phyloP scores from a whole-genome alignment of 2,113 vertebrate genomes.

The Romanogobio albipinnatus region DNA sequence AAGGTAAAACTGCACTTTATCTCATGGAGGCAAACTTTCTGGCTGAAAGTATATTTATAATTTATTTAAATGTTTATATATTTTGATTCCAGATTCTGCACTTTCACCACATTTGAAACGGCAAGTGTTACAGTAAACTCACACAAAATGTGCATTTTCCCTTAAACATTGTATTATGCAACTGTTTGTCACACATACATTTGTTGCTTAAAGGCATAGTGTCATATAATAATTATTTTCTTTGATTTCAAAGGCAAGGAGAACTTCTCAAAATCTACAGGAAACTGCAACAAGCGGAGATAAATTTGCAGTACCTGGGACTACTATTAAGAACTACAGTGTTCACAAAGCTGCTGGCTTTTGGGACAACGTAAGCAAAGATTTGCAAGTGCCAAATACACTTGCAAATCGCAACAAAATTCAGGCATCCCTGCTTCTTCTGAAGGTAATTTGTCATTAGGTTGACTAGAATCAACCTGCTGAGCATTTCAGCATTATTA shows the following conservation, averaged over 20 bases:
- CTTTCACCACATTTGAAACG: background rate
- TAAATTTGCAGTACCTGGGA: background rate
- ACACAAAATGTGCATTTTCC: background rate
- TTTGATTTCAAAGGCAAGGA: background rate
- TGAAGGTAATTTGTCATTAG: background rate
- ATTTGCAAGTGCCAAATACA: constrained; percentile 6
- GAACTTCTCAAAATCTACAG: background rate
- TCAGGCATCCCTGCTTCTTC: background rate
- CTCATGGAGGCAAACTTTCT: no score
- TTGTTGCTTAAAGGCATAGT: background rate
- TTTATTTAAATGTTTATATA: background rate
- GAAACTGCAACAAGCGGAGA: background rate
- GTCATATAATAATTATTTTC: background rate
- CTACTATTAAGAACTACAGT: background rate
- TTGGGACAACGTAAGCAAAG: background rate
- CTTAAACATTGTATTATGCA: background rate
- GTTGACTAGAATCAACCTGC: no score
- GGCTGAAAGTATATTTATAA: no score
- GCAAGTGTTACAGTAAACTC: background rate
- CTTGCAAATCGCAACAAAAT: no score
- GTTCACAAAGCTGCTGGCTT: background rate
- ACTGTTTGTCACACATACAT: background rate
- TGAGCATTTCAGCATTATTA: no score
- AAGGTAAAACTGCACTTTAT: no score
- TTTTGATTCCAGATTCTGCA: background rate